Base-by-base conservation (phyloP, 2,888 invertebrate species). In the Amiota mariae region DNA sequence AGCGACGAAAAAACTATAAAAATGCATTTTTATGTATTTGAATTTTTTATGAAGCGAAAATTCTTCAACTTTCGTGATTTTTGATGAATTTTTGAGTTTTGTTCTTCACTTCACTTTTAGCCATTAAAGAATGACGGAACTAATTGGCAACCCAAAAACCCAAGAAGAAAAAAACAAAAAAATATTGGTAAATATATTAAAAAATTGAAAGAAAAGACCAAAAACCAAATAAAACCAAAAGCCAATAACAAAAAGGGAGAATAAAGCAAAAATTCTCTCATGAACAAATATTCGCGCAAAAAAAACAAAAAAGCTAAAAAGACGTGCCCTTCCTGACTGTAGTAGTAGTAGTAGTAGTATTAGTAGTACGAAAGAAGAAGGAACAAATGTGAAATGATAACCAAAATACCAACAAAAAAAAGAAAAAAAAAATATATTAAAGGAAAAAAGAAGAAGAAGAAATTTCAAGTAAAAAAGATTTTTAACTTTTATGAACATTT, bases 401-500 rank as follows among this genome's bases (percentile, higher is more conserved):
- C 15, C 15, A 47, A 64, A 46, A 64, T 10, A 64, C n/a, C 47
- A 47, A 2, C 6, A 64, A 78, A 78, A 83, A 81, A 79, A 79
- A 80, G 77, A 79, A 6, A 36, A 36, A 2, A 36, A 36, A 36
- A 36, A 6, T 6, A 36, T 36, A 36, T 36, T 79, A 74, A 82
- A 82, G 85, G 80, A 83, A 83, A 83, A 63, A 24, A 46, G 46
- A 63, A 63, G 36, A 12, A 63, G 24, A 63, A 36, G 6, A 36
- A 36, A 36, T 36, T 36, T 36, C 24, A 67, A 10, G 51, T 24
- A 67, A 48, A 48, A 66, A 67, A 47, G 67, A 67, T 67, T 67
- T 67, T 67, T 51, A 67, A 83, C 85, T 86, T 83, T 83, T 83
- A 83, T 86, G 83, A 83, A 86, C 86, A 85, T 86, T 83, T 83